Conservation (phyloP, 2,797 vertebrate species). For the Oophaga sylvatica region DNA sequence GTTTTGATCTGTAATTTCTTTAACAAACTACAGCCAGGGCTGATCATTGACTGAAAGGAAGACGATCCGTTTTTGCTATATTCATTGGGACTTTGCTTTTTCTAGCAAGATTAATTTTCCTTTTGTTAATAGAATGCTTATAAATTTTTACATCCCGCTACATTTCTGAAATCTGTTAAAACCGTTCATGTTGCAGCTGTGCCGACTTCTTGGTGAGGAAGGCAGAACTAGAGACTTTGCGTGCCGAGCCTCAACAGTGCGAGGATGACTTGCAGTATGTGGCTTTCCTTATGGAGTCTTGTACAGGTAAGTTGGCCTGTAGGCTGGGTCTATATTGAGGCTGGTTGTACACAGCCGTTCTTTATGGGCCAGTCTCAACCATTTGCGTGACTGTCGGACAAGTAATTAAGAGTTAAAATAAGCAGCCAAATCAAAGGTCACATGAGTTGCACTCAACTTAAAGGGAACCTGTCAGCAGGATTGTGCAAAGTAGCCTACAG, state of each 20-base stretch:
- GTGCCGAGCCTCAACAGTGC: slow-evolving; percentile 78
- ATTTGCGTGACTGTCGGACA: too few relatives aligned
- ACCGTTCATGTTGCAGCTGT: slow-evolving; percentile 72
- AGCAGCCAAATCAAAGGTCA: too few relatives aligned
- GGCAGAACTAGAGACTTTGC: slow-evolving; percentile 85
- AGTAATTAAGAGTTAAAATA: not conserved
- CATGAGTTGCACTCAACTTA: too few relatives aligned
- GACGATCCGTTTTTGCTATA: too few relatives aligned
- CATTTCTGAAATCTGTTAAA: not conserved
- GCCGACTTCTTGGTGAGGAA: slow-evolving; percentile 86
- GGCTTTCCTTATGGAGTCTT: slow-evolving; percentile 82
- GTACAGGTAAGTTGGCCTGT: slow-evolving; percentile 76
- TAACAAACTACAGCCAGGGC: too few relatives aligned
- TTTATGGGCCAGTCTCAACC: too few relatives aligned
- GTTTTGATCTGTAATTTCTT: too few relatives aligned
- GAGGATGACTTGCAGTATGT: slow-evolving; percentile 82
- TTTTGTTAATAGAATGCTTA: too few relatives aligned
- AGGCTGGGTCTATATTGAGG: not conserved
- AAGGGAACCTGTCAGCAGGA: too few relatives aligned
- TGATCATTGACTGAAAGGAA: too few relatives aligned
- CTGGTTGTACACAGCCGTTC: too few relatives aligned
- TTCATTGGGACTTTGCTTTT: not conserved
- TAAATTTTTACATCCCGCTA: not conserved
- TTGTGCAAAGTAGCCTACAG: too few relatives aligned
- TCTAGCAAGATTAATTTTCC: not conserved